Conservation (phyloP, 2,888 invertebrate species). For the Polyploca ridens region DNA sequence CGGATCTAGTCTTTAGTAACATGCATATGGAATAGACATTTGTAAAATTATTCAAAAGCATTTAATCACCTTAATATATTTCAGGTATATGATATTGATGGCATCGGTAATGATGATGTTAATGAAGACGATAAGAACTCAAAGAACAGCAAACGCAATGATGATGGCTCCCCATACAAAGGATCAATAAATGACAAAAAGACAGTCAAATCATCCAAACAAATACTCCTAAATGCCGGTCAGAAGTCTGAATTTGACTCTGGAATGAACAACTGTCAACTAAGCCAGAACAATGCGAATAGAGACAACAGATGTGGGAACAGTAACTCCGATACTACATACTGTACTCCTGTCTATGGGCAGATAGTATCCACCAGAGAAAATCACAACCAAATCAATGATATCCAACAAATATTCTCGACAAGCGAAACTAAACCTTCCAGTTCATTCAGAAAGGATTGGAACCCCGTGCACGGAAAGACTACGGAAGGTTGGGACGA, state of each 20-base stretch:
- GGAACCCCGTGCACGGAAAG: conserved; percentile 64
- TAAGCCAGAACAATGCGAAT: conserved; percentile 58
- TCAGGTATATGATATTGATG: conserved; percentile 81
- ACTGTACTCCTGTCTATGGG: conserved; percentile 79
- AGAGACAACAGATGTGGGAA: conserved; percentile 60
- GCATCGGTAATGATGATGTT: conserved; percentile 70
- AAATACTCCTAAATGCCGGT: conserved; percentile 77
- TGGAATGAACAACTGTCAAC: conserved; percentile 79
- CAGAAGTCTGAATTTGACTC: conserved; percentile 81
- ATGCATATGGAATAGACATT: neutral
- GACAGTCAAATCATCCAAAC: conserved; percentile 76
- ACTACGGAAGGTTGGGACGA: conserved; percentile 74
- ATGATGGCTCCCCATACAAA: conserved; percentile 55
- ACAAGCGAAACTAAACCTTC: conserved; percentile 71
- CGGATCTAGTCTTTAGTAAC: no score
- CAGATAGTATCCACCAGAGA: conserved; percentile 78
- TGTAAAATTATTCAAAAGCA: no score
- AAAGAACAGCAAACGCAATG: conserved; percentile 47
- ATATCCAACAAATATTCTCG: conserved; percentile 75
- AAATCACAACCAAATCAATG: conserved; percentile 79
- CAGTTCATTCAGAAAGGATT: conserved; percentile 74
- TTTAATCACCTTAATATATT: conserved; percentile 22
- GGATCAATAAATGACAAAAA: conserved; percentile 51
- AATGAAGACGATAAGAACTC: conserved; percentile 66
- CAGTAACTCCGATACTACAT: conserved; percentile 69